phyloP scores from a whole-genome alignment of 2,797 vertebrate genomes.

The Sternarchorhynchus goeldii region DNA sequence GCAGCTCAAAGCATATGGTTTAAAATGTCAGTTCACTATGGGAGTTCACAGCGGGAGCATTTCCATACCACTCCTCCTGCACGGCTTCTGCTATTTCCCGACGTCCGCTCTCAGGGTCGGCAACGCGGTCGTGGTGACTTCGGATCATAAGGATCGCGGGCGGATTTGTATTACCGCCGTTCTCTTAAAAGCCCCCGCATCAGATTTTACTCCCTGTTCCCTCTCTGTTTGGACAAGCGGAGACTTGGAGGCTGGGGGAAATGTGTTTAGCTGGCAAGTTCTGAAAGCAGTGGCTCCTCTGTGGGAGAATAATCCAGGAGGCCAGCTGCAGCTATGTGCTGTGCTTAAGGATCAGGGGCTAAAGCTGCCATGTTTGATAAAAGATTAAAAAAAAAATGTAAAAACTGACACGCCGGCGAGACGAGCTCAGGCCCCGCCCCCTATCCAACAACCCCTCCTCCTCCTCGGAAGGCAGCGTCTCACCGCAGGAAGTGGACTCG shows the following conservation, averaged over 20 bases:
- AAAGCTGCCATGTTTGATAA: slow-evolving; percentile 13
- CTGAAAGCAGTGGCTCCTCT: slow-evolving; percentile 40
- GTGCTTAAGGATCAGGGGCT: slow-evolving; percentile 2
- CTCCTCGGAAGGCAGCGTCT: slow-evolving; percentile 59
- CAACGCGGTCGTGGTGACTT: slow-evolving; percentile 45
- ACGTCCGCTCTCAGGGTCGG: slow-evolving; percentile 27
- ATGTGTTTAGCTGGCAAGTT: slow-evolving; percentile 42
- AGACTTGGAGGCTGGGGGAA: slow-evolving; percentile 3
- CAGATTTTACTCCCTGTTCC: slow-evolving; percentile 47
- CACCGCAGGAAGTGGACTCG: slow-evolving; percentile 88
- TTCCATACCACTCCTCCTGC: slow-evolving; percentile 41
- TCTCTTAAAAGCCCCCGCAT: slow-evolving; percentile 44
- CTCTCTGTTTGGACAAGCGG: slow-evolving; percentile 37
- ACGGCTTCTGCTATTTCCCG: slow-evolving; percentile 36
- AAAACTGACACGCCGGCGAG: not conserved
- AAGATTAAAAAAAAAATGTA: not conserved
- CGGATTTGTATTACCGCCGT: slow-evolving; percentile 46
- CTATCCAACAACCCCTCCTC: not conserved
- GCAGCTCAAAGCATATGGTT: slow-evolving; percentile 32
- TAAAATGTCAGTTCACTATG: slow-evolving; percentile 27
- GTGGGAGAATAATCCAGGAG: slow-evolving; percentile 20
- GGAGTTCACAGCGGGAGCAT: slow-evolving; percentile 28
- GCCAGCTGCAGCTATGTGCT: slow-evolving; percentile 23
- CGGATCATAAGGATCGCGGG: slow-evolving; percentile 35
- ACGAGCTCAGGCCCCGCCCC: not conserved